Evolutionary conservation across 53 echinoderm and acorn worm species (phyloP), one percentile per base, ranked within the genome.

Genomic region (Crossaster papposus): DNA sequence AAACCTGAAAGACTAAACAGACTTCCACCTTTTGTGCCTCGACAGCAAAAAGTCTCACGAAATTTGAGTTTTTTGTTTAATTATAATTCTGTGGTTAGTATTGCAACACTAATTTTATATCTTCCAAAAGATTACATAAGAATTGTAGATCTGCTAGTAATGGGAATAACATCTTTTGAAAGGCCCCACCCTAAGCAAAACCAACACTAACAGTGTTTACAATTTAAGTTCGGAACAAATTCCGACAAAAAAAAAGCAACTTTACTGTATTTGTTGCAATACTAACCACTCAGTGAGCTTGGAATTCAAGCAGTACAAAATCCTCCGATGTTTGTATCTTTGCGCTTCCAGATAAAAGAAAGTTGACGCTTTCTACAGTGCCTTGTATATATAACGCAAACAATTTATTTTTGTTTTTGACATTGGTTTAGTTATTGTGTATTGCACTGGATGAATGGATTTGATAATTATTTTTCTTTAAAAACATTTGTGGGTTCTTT

Each of bases 131-230:
- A n/a, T 55, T 18, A 22, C 5, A 58, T 15, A 30, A 30, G n/a
- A 58, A 32, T 22, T 51, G 72, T 18, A 36, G 31, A 72, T 18
- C 84, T 35, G 87, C 30, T 30, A 38, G 55, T 87, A 64, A 14
- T 28, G 32, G 51, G 87, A 77, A 36, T 22, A 87, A 75, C 36
- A 87, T n/a, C 77, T 77, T 87, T 87, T 77, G 77, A 30, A 76
- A 87, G 87, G 87, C 87, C 87, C 87, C 87, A 87, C 54, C 87
- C 84, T 87, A 54, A 36, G 31, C 58, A 53, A 87, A 87, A 87
- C 87, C 76, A 44, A 51, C 87, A 87, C 23, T 63, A 23, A 32
- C 15, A 65, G 64, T 64, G 81, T 81, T 63, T 58, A 18, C 81
- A 68, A 23, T 68, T 28, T 7, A 14, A 28, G 24, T 6, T 68